These are phyloP conservation scores for Acrocephalus arundinaceus DNA, from an alignment of 2,113 vertebrate genomes.

Conservation along the genomic window DNA sequence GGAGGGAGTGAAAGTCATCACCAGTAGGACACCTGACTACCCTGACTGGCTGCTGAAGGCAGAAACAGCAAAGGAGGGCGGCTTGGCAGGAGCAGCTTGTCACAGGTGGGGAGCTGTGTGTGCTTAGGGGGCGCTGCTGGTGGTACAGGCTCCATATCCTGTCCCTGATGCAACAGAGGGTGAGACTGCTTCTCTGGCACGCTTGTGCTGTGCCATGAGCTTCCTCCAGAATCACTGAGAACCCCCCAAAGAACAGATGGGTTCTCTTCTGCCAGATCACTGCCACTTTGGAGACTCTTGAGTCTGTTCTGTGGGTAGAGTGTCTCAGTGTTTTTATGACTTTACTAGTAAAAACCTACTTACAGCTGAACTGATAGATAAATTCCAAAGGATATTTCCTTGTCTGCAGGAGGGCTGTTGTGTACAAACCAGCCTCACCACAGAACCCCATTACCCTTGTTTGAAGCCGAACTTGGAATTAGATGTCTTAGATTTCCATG, in stretches of 20 bases:
- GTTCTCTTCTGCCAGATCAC: not conserved
- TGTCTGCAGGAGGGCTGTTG: not conserved
- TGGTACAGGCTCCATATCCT: not conserved
- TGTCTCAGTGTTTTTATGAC: not conserved
- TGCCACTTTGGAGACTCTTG: not conserved
- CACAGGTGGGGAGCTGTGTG: not conserved
- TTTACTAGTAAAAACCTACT: not conserved
- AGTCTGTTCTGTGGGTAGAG: not conserved
- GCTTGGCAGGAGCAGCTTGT: not conserved
- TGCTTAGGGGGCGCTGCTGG: not conserved
- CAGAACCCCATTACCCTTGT: not conserved
- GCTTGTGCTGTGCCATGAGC: not conserved
- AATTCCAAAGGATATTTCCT: not conserved
- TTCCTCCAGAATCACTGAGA: not conserved
- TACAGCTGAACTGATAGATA: not conserved
- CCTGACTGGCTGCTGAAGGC: not conserved
- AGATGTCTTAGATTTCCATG: not conserved
- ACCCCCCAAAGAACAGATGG: not conserved
- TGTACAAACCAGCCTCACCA: not conserved
- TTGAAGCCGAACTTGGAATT: not conserved
- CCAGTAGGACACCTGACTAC: not conserved
- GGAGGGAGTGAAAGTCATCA: not conserved
- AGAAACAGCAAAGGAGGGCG: not conserved
- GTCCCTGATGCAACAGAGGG: not conserved
- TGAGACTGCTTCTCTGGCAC: not conserved